Base-by-base conservation (phyloP, 1,140 invertebrate species). In the Delia radicum region DNA sequence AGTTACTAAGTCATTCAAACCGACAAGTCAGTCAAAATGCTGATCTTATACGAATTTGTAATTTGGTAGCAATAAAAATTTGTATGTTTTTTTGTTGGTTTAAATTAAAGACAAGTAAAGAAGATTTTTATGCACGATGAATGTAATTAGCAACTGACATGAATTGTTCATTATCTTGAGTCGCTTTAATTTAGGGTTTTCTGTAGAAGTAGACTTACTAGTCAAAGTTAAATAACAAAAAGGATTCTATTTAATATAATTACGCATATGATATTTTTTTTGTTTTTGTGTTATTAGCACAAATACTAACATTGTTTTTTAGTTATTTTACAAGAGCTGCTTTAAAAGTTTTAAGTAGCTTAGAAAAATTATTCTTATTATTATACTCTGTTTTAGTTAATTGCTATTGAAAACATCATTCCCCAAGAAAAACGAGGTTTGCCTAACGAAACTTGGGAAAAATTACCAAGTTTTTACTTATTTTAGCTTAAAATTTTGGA, bases 131-230 rank as follows among this genome's bases (percentile, higher is more conserved):
- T 65, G 62, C 62, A 29, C 62, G 62, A 29, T 69, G 65, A 69
- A 69, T 28, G 65, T 69, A 69, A 69, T 69, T 69, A 69, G 65
- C 65, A 69, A 69, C 65, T 69, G 65, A 69, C 65, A 69, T 69
- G 65, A 69, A 69, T 69, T 69, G 65, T 69, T 69, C 65, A 69
- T 69, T 69, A 69, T 33, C 65, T 69, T 69, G 65, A 24, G 29
- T 33, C 29, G 8, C 21, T 69, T 29, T n/a, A n/a, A 65, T 28
- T 55, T 55, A 55, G 48, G 48, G 33, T 7, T 37, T 10, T 37
- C 31, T 7, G 33, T 1, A 37, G 13, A 55, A 42, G n/a, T 42
- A 42, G 6, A 55, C n/a, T 55, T 55, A 18, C 21, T 7, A 55
- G 48, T n/a, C 7, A 55, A 55, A 55, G 24, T 55, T 6, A 55